Conservation (phyloP, 2,888 invertebrate genomes). For the Platycheirus rosarum region DNA sequence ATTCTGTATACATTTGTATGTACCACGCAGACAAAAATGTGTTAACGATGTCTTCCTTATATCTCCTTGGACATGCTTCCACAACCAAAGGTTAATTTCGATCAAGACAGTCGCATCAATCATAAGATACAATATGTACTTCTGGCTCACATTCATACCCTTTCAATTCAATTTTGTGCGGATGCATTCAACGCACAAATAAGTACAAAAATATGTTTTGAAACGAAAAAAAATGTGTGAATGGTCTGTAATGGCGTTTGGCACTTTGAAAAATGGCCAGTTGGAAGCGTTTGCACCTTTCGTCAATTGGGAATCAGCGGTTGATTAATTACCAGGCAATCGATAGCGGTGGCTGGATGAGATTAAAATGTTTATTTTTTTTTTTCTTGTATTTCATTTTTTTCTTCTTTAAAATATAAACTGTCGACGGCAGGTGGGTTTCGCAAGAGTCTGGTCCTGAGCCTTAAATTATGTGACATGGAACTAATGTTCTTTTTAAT, state of each 20-base stretch:
- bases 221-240: constrained; percentile 60
- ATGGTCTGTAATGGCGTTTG: constrained; percentile 69
- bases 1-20: too few relatives aligned
- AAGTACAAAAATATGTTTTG: constrained; percentile 8
- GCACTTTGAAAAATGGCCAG: constrained; percentile 72
- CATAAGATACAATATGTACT: constrained; percentile 42
- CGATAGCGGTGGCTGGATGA: constrained; percentile 62
- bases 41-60: constrained; percentile 2
- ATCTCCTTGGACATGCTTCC: constrained; percentile 3
- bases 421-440: constrained; percentile 57
- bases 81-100: constrained; percentile 60
- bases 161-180: constrained; percentile 28
- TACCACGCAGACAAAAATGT: too few relatives aligned
- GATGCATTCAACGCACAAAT: constrained; percentile 19
- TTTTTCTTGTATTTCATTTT: constrained; percentile 12
- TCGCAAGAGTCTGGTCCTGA: constrained; percentile 7
- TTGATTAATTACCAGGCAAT: constrained; percentile 70
- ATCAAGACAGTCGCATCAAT: constrained; percentile 69
- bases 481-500: constrained; percentile 60
- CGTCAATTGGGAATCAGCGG: constrained; percentile 61
- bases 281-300: constrained; percentile 74
- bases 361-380: constrained; percentile 66
- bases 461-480: constrained; percentile 41
- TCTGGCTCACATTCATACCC: constrained; percentile 23
- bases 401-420: constrained; percentile 24